Evolutionary conservation across 2,888 invertebrate genomes (phyloP), one percentile per base, ranked within the genome.

Genomic region (Colletes collaris): DNA sequence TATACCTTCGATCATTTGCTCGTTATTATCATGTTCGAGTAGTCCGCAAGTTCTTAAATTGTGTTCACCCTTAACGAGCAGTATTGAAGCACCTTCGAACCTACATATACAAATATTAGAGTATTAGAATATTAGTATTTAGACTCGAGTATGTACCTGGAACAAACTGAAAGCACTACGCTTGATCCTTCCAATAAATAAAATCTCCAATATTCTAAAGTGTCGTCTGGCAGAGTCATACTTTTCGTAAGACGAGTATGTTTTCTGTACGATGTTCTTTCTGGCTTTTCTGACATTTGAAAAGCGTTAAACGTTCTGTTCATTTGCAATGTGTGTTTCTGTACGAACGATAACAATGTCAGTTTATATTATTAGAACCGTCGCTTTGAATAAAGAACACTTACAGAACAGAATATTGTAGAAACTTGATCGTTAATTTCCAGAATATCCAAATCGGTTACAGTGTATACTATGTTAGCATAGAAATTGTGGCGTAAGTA

Each of bases 121-220:
- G 35, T 4, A n/a, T 16, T 62, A 50, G 8, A n/a, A 40, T 49
- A 16, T 46, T 7, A 4, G 8, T 63, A 69, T 13, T 13, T n/a
- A 19, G 44, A 37, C 44, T 69, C n/a, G 19, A 50, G 19, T 37
- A 11, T 65, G 83, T 95, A 96, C 90, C 96, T 95, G 11, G 97
- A 97, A 91, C 97, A 97, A 59, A 96, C 96, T 89, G 96, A 96
- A 37, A 97, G 93, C 83, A 95, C 95, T 2, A 97, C 97, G 11
- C 95, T 95, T 1, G 97, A 97, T 37, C 97, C 97, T 92, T 96
- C 95, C 64, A 97, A 93, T 62, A 97, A 93, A 93, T 96, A 97
- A 93, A 97, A 97, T 3, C 97, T 97, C 97, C 97, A 97, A 92
- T 97, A 97, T 92, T 97, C 97, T 50, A 97, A 93, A 10, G 97